Evolutionary conservation across 2,888 invertebrate genomes (phyloP).

Genomic region (Agrochola lychnidis): DNA sequence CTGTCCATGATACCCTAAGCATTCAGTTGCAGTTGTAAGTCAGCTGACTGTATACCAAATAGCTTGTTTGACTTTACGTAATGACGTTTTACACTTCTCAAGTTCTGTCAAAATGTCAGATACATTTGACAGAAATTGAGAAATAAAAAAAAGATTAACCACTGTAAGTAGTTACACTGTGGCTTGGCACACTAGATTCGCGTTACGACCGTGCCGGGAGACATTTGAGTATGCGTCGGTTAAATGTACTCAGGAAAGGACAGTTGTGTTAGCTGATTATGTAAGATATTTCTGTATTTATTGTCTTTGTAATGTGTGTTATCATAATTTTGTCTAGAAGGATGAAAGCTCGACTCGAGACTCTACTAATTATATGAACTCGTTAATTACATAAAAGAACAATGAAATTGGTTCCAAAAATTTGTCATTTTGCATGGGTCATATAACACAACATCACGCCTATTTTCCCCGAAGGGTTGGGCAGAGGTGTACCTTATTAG

Average conservation of each 20-base stretch:
- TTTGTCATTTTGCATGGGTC: too few species aligned
- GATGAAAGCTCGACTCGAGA: neutral
- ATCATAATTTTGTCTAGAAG: neutral
- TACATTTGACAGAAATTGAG: neutral
- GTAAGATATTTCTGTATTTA: constrained; percentile 17
- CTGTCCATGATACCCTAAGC: too few species aligned
- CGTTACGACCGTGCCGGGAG: constrained; percentile 33
- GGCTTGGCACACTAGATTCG: neutral
- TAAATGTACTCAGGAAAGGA: constrained; percentile 26
- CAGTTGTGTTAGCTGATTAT: constrained; percentile 31
- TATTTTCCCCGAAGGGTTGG: too few species aligned
- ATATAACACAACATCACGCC: too few species aligned
- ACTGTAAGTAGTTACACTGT: constrained; percentile 16
- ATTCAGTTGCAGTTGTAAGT: too few species aligned
- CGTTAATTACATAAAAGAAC: too few species aligned
- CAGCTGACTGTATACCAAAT: too few species aligned
- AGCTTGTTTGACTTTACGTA: neutral
- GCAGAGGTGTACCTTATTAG: too few species aligned
- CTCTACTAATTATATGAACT: neutral
- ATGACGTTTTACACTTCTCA: neutral
- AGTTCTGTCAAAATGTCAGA: too few species aligned
- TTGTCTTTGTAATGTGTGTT: neutral
- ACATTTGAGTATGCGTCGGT: constrained; percentile 23
- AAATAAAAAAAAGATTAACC: neutral
- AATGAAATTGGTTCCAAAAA: too few species aligned